Conservation (phyloP, 2,888 invertebrate species). For the Syrphus vitripennis region DNA sequence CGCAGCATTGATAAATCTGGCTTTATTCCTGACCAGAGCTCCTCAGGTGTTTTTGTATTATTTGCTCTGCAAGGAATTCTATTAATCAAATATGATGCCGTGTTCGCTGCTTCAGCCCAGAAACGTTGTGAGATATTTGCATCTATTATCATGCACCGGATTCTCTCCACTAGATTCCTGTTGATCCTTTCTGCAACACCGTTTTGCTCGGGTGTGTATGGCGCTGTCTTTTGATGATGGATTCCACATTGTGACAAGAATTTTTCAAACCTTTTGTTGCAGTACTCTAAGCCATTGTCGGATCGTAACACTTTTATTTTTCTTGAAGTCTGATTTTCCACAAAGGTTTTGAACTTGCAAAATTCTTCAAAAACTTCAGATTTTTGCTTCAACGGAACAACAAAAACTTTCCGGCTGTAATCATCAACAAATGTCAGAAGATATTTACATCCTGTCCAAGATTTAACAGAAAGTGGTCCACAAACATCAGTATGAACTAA, state of each 20-base stretch:
- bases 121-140: constrained; percentile 55
- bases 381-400: constrained; percentile 56
- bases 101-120: constrained; percentile 68
- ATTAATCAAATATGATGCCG: too few species aligned
- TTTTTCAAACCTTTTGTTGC: constrained; percentile 46
- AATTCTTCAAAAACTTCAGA: constrained; percentile 44
- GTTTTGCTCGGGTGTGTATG: constrained; percentile 63
- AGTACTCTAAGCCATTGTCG: too few species aligned
- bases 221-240: constrained; percentile 51
- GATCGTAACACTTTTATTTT: constrained; percentile 64
- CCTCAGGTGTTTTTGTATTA: constrained; percentile 44
- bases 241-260: constrained; percentile 59
- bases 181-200: constrained; percentile 69
- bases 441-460: constrained; percentile 75
- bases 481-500: constrained; percentile 77
- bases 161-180: constrained; percentile 68
- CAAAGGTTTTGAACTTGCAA: constrained; percentile 68
- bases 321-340: constrained; percentile 31
- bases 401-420: too few species aligned
- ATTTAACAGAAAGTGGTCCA: constrained; percentile 76
- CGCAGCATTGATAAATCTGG: constrained; percentile 56
- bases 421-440: constrained; percentile 73
- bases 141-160: constrained; percentile 71
- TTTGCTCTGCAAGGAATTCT: constrained; percentile 61
- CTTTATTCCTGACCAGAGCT: constrained; percentile 58